Conservation (phyloP, 2,888 invertebrate species). For the Urechis unicinctus region DNA sequence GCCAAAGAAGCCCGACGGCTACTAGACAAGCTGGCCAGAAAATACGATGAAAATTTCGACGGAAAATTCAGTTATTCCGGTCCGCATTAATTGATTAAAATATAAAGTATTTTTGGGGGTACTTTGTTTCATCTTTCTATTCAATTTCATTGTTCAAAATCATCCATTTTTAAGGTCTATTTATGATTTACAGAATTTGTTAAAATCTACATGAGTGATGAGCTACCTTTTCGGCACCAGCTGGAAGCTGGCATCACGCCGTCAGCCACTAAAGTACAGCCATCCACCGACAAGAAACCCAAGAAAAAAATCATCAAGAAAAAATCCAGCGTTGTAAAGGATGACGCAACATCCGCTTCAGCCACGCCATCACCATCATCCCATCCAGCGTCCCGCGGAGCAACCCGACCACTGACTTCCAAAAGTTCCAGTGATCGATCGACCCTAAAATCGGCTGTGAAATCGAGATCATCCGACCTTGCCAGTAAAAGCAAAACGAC, state of each 20-base stretch:
- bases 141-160: too few relatives aligned
- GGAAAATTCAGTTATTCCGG: conserved; percentile 15
- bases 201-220: conserved; percentile 13
- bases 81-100: not conserved
- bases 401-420: not conserved
- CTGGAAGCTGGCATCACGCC: not conserved
- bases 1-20: conserved; percentile 1
- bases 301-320: not conserved
- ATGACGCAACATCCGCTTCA: not conserved
- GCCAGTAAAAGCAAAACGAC: too few relatives aligned
- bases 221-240: conserved; percentile 9
- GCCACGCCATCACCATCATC: not conserved
- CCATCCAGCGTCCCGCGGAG: not conserved
- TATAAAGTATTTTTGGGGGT: too few relatives aligned
- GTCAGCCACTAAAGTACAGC: not conserved
- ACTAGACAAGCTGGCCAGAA: conserved; percentile 8
- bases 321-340: not conserved
- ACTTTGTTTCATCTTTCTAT: too few relatives aligned
- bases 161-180: too few relatives aligned
- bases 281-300: not conserved
- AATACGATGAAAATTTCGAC: conserved; percentile 11
- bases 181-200: conserved; percentile 13
- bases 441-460: too few relatives aligned
- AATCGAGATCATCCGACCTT: too few relatives aligned
- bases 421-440: too few relatives aligned